A percentile compares a stretch with the other conserved stretches of the same genome.
Evolutionary conservation across 2,797 vertebrate species (phyloP).

Genomic region (Naso thynnoides): DNA sequence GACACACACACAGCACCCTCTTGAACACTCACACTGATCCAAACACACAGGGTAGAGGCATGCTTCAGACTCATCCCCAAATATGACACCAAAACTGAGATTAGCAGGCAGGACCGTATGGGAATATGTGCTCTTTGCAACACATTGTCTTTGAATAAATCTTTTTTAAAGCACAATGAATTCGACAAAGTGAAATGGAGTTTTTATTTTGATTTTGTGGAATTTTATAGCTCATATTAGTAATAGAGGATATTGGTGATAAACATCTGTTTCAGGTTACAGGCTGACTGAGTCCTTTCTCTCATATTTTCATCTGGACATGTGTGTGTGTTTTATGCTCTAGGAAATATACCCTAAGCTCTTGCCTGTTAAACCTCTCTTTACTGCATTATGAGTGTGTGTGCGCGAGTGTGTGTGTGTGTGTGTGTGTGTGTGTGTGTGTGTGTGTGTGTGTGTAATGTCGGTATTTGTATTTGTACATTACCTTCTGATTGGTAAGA

Average conservation of each 20-base stretch:
- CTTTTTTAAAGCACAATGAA: conserved; percentile 67
- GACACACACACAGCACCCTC: conserved; percentile 11
- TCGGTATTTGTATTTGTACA: conserved; percentile 44
- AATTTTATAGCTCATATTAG: conserved; percentile 73
- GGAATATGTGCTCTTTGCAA: conserved; percentile 31
- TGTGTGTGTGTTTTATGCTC: conserved; percentile 65
- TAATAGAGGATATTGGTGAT: conserved; percentile 67
- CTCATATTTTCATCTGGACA: conserved; percentile 73
- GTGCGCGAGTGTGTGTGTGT: conserved; percentile 29
- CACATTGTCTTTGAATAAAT: conserved; percentile 69
- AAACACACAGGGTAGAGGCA: conserved; percentile 50
- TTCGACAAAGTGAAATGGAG: conserved; percentile 71
- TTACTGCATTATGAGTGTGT: conserved; percentile 48
- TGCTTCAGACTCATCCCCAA: conserved; percentile 21
- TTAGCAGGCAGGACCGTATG: conserved; percentile 34
- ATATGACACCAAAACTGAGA: conserved; percentile 57
- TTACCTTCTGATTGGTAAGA: conserved; percentile 39
- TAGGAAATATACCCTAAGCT: conserved; percentile 65
- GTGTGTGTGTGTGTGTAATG: conserved; percentile 27
- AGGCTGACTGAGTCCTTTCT: conserved; percentile 68
- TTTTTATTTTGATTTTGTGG: conserved; percentile 67
- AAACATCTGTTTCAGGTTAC: conserved; percentile 71
- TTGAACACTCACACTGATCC: conserved; percentile 24
- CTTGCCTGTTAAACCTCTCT: conserved; percentile 64
- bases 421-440: conserved; percentile 29